Evolutionary conservation across 2,797 vertebrate species (phyloP).

Genomic region (Amazona finschi): DNA sequence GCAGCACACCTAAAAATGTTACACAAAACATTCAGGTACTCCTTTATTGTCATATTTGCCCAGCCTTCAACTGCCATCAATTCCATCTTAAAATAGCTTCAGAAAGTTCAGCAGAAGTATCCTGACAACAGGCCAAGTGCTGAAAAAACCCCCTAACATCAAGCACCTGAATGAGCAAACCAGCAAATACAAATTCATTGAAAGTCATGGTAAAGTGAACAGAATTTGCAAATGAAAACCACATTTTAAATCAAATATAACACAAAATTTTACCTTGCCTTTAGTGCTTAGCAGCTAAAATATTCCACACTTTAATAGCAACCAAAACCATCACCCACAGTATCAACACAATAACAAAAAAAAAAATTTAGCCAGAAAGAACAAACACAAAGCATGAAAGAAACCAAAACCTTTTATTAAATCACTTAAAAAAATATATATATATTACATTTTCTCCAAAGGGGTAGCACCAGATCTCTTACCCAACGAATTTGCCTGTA

Average conservation of each 20-base stretch:
- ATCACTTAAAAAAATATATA: background rate
- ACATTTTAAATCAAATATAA: conserved; percentile 44
- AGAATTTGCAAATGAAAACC: conserved; percentile 38
- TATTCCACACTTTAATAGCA: conserved; percentile 41
- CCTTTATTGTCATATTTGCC: background rate
- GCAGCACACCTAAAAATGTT: background rate
- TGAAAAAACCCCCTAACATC: background rate
- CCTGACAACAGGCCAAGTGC: conserved; percentile 26
- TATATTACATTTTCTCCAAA: conserved; percentile 62
- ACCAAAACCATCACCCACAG: conserved; percentile 24
- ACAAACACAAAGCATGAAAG: conserved; percentile 73
- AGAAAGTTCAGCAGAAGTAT: conserved; percentile 19
- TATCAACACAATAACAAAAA: conserved; percentile 22
- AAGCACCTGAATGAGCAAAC: conserved; percentile 38
- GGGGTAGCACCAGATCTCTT: conserved; percentile 15
- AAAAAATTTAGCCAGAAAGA: conserved; percentile 52
- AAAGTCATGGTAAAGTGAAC: conserved; percentile 29
- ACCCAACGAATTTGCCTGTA: conserved; percentile 44
- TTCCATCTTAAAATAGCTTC: conserved; percentile 21
- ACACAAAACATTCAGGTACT: background rate
- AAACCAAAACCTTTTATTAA: conserved; percentile 77
- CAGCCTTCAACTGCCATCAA: background rate
- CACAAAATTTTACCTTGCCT: conserved; percentile 36
- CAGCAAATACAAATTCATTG: background rate
- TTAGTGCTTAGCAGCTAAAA: conserved; percentile 47